phyloP scores from a whole-genome alignment of 2,113 vertebrate species.

The Aix galericulata region DNA sequence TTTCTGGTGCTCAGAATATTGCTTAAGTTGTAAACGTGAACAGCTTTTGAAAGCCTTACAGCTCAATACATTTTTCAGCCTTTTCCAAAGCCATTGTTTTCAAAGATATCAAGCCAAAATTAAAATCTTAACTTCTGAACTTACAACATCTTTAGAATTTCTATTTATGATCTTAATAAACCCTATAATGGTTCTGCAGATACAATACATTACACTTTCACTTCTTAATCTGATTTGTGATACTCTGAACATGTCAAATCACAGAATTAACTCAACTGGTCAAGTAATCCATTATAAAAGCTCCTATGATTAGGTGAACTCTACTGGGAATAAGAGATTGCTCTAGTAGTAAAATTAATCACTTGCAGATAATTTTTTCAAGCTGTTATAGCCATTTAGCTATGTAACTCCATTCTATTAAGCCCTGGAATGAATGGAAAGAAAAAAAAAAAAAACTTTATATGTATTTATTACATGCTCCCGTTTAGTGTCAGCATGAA shows the following conservation, averaged over 20 bases:
- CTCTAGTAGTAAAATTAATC: conserved; percentile 7
- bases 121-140: neutral
- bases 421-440: neutral
- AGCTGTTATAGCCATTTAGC: neutral
- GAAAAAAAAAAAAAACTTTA: neutral
- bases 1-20: neutral
- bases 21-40: neutral
- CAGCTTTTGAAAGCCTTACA: neutral
- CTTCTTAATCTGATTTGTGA: conserved; percentile 31
- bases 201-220: neutral
- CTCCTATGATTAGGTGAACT: neutral
- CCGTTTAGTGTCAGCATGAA: neutral
- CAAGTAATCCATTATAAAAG: conserved; percentile 40
- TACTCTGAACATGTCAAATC: neutral
- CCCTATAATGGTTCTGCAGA: neutral
- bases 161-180: conserved; percentile 47
- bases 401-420: neutral
- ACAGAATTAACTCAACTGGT: conserved; percentile 23
- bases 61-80: neutral
- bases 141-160: neutral
- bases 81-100: neutral
- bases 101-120: conserved; percentile 1
- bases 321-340: neutral
- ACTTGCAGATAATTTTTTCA: neutral
- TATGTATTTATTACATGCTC: neutral